Evolutionary conservation across 2,113 vertebrate species (phyloP), one percentile per base, ranked within the genome.

Genomic region (Tenebrosternarchus preto): DNA sequence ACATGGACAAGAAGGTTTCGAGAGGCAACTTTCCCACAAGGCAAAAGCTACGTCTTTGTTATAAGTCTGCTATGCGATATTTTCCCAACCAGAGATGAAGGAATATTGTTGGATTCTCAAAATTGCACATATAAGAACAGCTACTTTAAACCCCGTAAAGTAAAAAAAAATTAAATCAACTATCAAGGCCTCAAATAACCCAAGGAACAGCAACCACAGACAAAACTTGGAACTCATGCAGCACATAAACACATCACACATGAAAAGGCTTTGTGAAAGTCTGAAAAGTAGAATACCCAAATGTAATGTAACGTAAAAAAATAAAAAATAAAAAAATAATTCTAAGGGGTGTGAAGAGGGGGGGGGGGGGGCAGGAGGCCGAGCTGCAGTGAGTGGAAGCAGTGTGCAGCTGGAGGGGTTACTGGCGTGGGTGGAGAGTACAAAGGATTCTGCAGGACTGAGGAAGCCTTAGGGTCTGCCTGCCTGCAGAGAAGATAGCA

Each of bases 401-500:
- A 81, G 83, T 81, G 82, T 82, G 80, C 90, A 89, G 86, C 82
- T 88, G 88, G 87, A 86, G 86, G 86, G 85, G 89, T 84, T 90
- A 90, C 27, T 55, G 46, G 22, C 90, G 82, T 85, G 85, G 84
- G 75, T 77, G 75, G 77, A 5, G 60, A 91, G 91, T 93, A 93
- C 91, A 93, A 93, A 93, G 92, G 87, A 89, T 92, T 90, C 90
- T 91, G 88, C 85, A 90, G 89, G 90, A 90, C 88, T 90, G 89
- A 50, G 82, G 83, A 90, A 86, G 92, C 92, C 92, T 88, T 85
- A 89, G 91, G 92, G 91, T 90, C 88, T 86, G 90, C 86, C 92
- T 92, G 91, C 90, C 92, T 92, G 89, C 88, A 91, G 91, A 91
- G 89, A 91, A 91, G 92, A 93, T 93, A 93, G 91, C 88, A 89